Base-by-base conservation (phyloP, 1,140 invertebrate species). In the Hypsibius dujardini region DNA sequence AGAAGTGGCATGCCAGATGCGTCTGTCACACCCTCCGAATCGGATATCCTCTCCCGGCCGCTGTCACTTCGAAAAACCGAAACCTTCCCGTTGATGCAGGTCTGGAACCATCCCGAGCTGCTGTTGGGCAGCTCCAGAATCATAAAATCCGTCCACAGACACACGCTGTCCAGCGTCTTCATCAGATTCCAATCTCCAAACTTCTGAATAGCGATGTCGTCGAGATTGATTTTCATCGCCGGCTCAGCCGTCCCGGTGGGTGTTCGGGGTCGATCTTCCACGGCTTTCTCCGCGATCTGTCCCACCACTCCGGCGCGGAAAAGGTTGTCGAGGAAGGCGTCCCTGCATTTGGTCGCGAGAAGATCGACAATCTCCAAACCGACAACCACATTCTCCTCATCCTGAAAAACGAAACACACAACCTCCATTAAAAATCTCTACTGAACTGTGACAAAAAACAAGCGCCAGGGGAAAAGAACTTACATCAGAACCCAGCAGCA, bases 51-150 rank as follows among this genome's bases (percentile, higher is more conserved):
- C n/a, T n/a, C n/a, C n/a, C n/a, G n/a, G n/a, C n/a, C n/a, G n/a
- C n/a, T 56, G 7, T n/a, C 50, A 56, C 67, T 69, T 77, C 97
- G 98, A 92, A 98, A 96, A 1, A 93, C 96, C 2, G 92, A 90
- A 47, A 97, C 81, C 82, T 96, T 96, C 1, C 91, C 91, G 82
- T 98, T 94, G 1, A 97, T 84, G 75, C 98, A 92, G 80, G 96
- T 98, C 69, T 94, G 84, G 79, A 98, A 95, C 82, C 95, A 98
- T 45, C 95, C 95, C 81, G 98, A 98, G 73, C 89, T 93, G 69
- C 93, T 93, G 79, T 96, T 96, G 47, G n/a, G 95, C n/a, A 96
- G 84, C 81, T 98, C 95, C 15, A 98, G 81, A 1, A 93, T 92
- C 14, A 93, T 92, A 1, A 91, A 90, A 78, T 98, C 94, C 46